phyloP scores from a whole-genome alignment of 2,113 vertebrate species.

The Camelus bactrianus region DNA sequence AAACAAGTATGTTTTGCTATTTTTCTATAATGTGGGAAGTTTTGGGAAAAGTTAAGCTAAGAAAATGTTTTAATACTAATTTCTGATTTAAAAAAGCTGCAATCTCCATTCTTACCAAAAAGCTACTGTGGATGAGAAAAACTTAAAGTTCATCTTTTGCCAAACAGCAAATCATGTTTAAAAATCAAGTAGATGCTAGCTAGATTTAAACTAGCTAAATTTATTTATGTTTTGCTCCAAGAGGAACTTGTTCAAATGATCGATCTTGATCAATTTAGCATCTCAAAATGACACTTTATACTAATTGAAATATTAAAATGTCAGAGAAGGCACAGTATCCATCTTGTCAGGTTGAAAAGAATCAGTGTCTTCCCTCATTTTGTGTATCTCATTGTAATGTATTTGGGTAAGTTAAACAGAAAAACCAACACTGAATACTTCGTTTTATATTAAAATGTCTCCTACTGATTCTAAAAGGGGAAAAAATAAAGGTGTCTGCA shows the following conservation, averaged over 20 bases:
- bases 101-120: neutral
- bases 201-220: neutral
- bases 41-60: neutral
- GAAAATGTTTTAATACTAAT: neutral
- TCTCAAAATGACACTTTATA: neutral
- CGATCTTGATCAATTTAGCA: neutral
- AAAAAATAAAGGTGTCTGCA: neutral
- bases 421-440: neutral
- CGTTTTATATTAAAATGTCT: neutral
- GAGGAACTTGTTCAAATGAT: slow-evolving; percentile 35
- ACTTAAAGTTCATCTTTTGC: neutral
- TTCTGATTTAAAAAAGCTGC: slow-evolving; percentile 32
- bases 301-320: slow-evolving; percentile 6
- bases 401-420: slow-evolving; percentile 14
- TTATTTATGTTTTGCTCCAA: neutral
- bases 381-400: slow-evolving; percentile 41
- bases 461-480: neutral
- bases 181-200: neutral
- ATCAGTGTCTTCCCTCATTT: neutral
- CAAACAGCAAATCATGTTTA: slow-evolving; percentile 11
- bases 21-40: neutral
- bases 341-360: neutral
- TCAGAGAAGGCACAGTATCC: neutral
- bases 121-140: neutral
- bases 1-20: neutral